Evolutionary conservation across 1,140 invertebrate species (phyloP).

Genomic region (Muscidifurax raptorellus): DNA sequence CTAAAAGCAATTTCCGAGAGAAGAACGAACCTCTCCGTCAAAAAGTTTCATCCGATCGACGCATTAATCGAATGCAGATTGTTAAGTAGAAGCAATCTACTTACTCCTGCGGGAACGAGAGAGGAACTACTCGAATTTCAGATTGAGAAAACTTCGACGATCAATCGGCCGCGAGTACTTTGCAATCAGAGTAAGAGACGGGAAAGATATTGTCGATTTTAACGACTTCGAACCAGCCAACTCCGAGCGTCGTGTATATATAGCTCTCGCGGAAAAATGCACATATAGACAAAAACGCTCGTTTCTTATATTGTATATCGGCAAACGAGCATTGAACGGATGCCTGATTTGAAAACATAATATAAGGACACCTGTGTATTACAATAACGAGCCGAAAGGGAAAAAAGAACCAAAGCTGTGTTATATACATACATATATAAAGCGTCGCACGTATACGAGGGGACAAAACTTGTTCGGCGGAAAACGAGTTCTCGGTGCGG

Average conservation of each 20-base stretch:
- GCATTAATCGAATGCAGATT: conserved; percentile 46
- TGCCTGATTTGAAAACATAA: background rate
- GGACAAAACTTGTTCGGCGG: conserved; percentile 49
- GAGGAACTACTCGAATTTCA: conserved; percentile 43
- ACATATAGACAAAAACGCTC: background rate
- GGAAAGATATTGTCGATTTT: conserved; percentile 50
- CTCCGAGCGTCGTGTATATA: conserved; percentile 6
- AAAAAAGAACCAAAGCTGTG: background rate
- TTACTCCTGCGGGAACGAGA: conserved; percentile 25
- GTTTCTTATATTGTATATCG: background rate
- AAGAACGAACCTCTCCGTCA: background rate
- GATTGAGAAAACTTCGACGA: conserved; percentile 48
- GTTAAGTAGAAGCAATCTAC: conserved; percentile 47
- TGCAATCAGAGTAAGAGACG: conserved; percentile 49
- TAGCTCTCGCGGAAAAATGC: background rate
- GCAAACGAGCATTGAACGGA: background rate
- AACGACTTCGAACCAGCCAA: conserved; percentile 33
- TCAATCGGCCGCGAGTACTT: conserved; percentile 43
- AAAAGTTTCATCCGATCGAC: background rate
- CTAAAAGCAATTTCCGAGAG: no score
- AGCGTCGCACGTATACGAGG: background rate
- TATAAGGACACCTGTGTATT: conserved; percentile 4
- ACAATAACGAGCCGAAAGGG: no score
- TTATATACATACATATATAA: background rate
- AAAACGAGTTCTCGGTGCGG: conserved; percentile 27